Evolutionary conservation across 2,797 vertebrate species (phyloP).

Genomic region (Peromyscus aztecus): DNA sequence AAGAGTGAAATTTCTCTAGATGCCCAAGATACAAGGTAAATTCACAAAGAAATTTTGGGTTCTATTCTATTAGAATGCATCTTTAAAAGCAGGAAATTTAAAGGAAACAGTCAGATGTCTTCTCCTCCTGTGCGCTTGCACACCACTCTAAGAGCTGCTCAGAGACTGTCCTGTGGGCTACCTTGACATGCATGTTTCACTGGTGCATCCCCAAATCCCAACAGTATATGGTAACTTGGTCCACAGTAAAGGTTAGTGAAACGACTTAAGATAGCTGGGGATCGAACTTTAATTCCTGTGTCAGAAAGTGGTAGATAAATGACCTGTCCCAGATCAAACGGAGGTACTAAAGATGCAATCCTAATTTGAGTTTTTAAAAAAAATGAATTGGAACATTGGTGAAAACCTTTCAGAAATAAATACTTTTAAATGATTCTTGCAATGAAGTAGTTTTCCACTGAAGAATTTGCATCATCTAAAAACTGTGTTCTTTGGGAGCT

Average conservation of each 20-base stretch:
- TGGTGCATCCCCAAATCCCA: not conserved
- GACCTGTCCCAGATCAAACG: not conserved
- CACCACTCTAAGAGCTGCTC: not conserved
- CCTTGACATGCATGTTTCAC: not conserved
- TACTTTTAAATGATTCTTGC: not conserved
- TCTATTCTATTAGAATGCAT: not conserved
- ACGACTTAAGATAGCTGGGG: not conserved
- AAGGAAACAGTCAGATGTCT: not conserved
- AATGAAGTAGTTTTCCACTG: not conserved
- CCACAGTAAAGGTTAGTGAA: not conserved
- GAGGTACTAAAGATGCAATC: not conserved
- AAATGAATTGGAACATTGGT: not conserved
- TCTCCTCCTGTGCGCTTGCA: not conserved
- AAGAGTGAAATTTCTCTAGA: not conserved
- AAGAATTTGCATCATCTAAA: not conserved
- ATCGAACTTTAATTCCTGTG: not conserved
- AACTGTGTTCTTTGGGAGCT: not conserved
- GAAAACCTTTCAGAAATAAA: not conserved
- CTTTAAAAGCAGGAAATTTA: not conserved
- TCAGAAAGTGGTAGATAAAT: not conserved
- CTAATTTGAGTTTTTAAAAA: constrained; percentile 43
- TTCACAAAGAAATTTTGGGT: not conserved
- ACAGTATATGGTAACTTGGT: not conserved
- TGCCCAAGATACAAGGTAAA: not conserved
- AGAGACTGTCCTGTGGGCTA: not conserved